phyloP scores from a whole-genome alignment of 1,140 invertebrate genomes.

The Glomeris maerens region DNA sequence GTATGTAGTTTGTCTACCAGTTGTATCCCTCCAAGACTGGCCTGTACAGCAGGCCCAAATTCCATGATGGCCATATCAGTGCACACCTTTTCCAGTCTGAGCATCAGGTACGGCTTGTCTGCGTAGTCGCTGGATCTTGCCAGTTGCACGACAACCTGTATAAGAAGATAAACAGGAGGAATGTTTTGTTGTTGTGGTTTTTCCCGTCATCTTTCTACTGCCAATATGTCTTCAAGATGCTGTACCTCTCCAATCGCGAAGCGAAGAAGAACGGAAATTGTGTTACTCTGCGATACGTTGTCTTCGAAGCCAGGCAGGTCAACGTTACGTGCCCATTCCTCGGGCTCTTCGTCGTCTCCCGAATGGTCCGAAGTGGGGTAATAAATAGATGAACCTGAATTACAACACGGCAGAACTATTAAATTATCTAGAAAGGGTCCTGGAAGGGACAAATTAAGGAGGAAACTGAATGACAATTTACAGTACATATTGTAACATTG shows the following conservation, averaged over 20 bases:
- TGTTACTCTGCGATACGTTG: conserved; percentile 61
- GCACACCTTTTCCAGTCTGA: conserved; percentile 51
- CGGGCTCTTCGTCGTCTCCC: conserved; percentile 58
- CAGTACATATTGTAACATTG: too few relatives aligned
- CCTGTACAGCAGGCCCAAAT: conserved; percentile 60
- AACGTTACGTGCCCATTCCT: conserved; percentile 54
- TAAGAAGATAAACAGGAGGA: conserved; percentile 21
- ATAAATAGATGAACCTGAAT: too few relatives aligned
- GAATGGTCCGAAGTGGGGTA: too few relatives aligned
- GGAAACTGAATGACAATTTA: too few relatives aligned
- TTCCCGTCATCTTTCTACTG: neutral
- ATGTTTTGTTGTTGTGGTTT: conserved; percentile 2
- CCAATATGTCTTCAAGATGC: conserved; percentile 11
- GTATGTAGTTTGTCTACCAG: conserved; percentile 68
- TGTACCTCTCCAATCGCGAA: conserved; percentile 53
- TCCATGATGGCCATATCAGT: conserved; percentile 60
- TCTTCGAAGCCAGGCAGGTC: conserved; percentile 71
- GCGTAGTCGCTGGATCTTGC: conserved; percentile 45
- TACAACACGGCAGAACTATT: too few relatives aligned
- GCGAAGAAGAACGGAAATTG: conserved; percentile 51
- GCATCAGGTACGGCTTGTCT: conserved; percentile 58
- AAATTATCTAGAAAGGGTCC: too few relatives aligned
- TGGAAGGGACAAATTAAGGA: too few relatives aligned
- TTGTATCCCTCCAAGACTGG: conserved; percentile 51
- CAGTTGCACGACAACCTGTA: conserved; percentile 35